Evolutionary conservation across 2,888 invertebrate species (phyloP).

Genomic region (Shargacucullia verbasci): DNA sequence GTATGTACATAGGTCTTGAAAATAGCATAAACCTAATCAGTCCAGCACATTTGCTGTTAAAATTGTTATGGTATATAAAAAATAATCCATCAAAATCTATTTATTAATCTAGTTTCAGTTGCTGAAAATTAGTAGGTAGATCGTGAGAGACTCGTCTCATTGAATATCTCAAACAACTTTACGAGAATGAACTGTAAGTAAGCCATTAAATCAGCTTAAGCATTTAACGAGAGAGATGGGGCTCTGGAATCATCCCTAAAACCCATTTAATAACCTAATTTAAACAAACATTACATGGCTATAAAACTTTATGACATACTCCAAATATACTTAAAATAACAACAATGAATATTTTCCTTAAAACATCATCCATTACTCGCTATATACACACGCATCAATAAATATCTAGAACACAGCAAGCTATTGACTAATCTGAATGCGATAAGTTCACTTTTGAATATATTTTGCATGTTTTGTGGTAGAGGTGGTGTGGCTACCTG

Average conservation of each 20-base stretch:
- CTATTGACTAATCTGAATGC: not conserved
- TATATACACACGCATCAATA: not conserved
- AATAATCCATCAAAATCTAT: too few relatives aligned
- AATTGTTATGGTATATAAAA: too few relatives aligned
- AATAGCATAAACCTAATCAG: too few relatives aligned
- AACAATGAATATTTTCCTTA: conserved; percentile 35
- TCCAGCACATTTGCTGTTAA: too few relatives aligned
- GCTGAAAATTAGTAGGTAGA: too few relatives aligned
- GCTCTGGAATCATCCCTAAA: conserved; percentile 47
- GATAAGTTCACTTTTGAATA: conserved; percentile 20
- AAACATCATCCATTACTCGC: conserved; percentile 21
- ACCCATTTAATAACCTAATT: conserved; percentile 57
- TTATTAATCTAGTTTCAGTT: too few relatives aligned
- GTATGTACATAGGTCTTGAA: too few relatives aligned
- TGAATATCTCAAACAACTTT: conserved; percentile 17
- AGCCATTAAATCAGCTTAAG: conserved; percentile 52
- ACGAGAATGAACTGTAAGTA: conserved; percentile 27
- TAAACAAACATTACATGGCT: conserved; percentile 56
- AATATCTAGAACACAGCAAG: conserved; percentile 1
- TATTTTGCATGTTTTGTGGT: conserved; percentile 17
- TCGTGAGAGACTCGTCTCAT: conserved; percentile 3
- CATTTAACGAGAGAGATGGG: conserved; percentile 50
- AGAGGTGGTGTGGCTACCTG: conserved; percentile 35
- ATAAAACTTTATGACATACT: conserved; percentile 53
- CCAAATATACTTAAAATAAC: conserved; percentile 46